Conservation (phyloP, 2,888 invertebrate genomes). For the Lampropteryx suffumata region DNA sequence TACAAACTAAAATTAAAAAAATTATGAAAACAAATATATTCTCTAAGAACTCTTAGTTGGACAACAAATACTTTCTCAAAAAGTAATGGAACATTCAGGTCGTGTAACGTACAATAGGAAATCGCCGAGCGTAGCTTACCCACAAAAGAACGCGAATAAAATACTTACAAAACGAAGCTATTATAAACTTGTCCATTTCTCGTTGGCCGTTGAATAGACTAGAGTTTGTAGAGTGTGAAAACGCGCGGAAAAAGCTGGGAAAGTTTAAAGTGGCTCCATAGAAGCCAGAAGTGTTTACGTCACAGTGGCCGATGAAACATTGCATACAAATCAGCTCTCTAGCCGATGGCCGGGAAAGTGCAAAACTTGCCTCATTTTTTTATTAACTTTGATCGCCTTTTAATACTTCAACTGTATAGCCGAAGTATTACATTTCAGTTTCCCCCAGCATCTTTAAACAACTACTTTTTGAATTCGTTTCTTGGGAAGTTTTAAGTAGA, state of each 20-base stretch:
- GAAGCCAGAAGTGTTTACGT: slow-evolving; percentile 46
- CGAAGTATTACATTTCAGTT: slow-evolving; percentile 56
- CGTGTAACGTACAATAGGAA: slow-evolving; percentile 18
- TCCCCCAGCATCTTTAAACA: slow-evolving; percentile 47
- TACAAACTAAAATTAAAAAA: no score
- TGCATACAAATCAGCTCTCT: slow-evolving; percentile 62
- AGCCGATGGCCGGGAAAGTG: slow-evolving; percentile 44
- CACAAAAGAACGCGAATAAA: slow-evolving; percentile 24
- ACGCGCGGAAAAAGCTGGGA: slow-evolving; percentile 45
- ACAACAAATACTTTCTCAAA: slow-evolving; percentile 18
- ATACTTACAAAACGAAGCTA: slow-evolving; percentile 36
- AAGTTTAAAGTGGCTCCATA: slow-evolving; percentile 54
- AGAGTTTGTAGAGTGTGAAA: slow-evolving; percentile 40
- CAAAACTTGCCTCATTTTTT: slow-evolving; percentile 56
- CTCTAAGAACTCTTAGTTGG: no score
- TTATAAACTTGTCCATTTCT: slow-evolving; percentile 42
- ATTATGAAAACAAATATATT: no score
- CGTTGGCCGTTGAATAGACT: slow-evolving; percentile 40
- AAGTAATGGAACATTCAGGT: slow-evolving; percentile 12
- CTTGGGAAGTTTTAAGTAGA: slow-evolving; percentile 26
- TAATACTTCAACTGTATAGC: slow-evolving; percentile 51
- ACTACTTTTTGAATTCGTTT: slow-evolving; percentile 57
- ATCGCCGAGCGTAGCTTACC: slow-evolving; percentile 16
- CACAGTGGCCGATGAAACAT: slow-evolving; percentile 47
- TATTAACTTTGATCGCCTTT: slow-evolving; percentile 66